A percentile compares a stretch with the other conserved stretches of the same genome.
These are phyloP conservation scores for Diogma glabrata DNA, from an alignment of 2,888 invertebrate genomes.

Conservation along the genomic window DNA sequence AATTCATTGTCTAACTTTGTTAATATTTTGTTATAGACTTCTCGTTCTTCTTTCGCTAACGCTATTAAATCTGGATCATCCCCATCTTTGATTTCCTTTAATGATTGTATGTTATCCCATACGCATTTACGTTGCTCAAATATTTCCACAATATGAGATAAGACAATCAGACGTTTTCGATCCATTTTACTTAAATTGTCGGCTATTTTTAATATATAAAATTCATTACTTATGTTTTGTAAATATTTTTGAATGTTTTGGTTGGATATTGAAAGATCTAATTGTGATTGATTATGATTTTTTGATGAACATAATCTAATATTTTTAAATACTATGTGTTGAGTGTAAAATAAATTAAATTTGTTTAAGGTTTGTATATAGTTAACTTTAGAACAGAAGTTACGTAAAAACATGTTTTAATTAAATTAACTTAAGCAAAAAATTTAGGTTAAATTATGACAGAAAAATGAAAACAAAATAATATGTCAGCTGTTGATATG, in stretches of 20 bases:
- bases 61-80: conserved; percentile 52
- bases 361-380: too few relatives aligned
- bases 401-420: too few relatives aligned
- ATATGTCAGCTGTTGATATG: too few relatives aligned
- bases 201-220: conserved; percentile 38
- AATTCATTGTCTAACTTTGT: conserved; percentile 45
- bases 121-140: conserved; percentile 46
- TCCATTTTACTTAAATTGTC: conserved; percentile 26
- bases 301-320: too few relatives aligned
- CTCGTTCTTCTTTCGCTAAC: conserved; percentile 56
- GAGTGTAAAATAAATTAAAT: too few relatives aligned
- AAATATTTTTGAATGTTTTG: conserved; percentile 41
- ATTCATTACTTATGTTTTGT: conserved; percentile 41
- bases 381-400: too few relatives aligned
- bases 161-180: conserved; percentile 32
- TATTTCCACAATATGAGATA: conserved; percentile 45
- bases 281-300: too few relatives aligned
- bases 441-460: too few relatives aligned
- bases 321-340: too few relatives aligned
- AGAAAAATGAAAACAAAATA: too few relatives aligned
- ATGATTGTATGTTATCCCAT: conserved; percentile 46
- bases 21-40: conserved; percentile 19
- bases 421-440: too few relatives aligned
- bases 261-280: conserved; percentile 2
- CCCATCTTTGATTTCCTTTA: conserved; percentile 51